These are phyloP conservation scores for Leucopternis melanops DNA, from an alignment of 2,113 vertebrate genomes.

Conservation along the genomic window DNA sequence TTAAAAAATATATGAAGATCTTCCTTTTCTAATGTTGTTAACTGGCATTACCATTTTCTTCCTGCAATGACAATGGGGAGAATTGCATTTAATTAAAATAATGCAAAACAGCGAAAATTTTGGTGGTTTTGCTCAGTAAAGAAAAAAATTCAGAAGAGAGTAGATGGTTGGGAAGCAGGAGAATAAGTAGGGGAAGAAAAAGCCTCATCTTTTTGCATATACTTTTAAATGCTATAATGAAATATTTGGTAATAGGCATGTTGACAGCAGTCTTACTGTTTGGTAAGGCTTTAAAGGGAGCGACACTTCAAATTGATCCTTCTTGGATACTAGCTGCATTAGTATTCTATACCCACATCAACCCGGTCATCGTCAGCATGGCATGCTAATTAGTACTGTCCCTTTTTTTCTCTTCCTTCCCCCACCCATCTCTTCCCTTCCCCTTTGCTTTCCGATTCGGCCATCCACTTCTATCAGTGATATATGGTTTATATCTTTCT, in stretches of 20 bases:
- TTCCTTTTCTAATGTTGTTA: not conserved
- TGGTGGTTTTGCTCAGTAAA: not conserved
- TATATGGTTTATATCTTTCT: not conserved
- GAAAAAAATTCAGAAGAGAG: not conserved
- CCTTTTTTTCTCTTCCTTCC: not conserved
- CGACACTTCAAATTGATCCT: not conserved
- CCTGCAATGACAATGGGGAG: not conserved
- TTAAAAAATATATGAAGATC: not conserved
- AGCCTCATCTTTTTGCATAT: not conserved
- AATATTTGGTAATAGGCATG: not conserved
- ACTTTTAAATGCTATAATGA: not conserved
- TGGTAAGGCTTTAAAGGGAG: not conserved
- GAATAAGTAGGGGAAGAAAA: not conserved
- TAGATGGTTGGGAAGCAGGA: not conserved
- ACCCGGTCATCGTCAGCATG: not conserved
- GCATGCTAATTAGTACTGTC: conserved; percentile 46
- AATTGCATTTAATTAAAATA: not conserved
- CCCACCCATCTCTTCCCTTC: not conserved
- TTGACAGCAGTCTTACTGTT: not conserved
- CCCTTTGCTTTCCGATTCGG: not conserved
- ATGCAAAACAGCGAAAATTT: not conserved
- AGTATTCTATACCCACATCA: conserved; percentile 28
- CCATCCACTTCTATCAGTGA: not conserved
- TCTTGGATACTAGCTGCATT: not conserved
- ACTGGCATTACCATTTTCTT: not conserved